Conservation (phyloP, 53 echinoderm and acorn worm genomes). For the Echinometra lucunter region DNA sequence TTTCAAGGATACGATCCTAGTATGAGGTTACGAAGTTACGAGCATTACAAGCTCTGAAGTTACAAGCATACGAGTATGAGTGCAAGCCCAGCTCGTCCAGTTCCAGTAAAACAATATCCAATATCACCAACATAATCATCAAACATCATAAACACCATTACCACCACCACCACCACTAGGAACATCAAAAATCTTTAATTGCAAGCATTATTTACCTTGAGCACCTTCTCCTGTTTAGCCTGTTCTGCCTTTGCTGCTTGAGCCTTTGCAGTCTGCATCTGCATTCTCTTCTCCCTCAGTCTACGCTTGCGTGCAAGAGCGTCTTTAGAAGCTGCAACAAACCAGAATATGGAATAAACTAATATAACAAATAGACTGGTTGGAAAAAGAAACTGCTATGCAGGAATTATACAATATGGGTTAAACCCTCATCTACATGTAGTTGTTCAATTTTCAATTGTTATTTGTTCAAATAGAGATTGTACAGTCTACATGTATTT, state of each 20-base stretch:
- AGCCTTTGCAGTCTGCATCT: constrained; percentile 72
- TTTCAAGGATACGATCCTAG: too few species aligned
- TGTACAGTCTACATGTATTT: too few species aligned
- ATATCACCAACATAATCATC: background rate
- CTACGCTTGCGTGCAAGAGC: constrained; percentile 94
- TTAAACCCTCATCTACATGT: too few species aligned
- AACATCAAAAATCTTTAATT: background rate
- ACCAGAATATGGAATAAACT: background rate
- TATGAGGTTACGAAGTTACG: too few species aligned
- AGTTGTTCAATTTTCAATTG: too few species aligned
- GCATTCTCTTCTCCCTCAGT: constrained; percentile 80
- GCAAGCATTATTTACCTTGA: constrained; percentile 76
- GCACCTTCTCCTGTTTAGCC: constrained; percentile 94
- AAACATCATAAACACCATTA: background rate
- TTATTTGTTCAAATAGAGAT: too few species aligned
- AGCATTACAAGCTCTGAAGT: too few species aligned
- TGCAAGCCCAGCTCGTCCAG: too few species aligned
- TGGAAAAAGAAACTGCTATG: too few species aligned
- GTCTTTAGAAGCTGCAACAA: constrained; percentile 82
- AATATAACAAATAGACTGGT: too few species aligned
- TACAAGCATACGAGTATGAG: too few species aligned
- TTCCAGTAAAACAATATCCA: background rate
- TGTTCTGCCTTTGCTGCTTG: constrained; percentile 83
- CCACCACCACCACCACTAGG: background rate
- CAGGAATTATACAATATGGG: too few species aligned